phyloP scores from a whole-genome alignment of 2,888 invertebrate species.

The Spodoptera picta region DNA sequence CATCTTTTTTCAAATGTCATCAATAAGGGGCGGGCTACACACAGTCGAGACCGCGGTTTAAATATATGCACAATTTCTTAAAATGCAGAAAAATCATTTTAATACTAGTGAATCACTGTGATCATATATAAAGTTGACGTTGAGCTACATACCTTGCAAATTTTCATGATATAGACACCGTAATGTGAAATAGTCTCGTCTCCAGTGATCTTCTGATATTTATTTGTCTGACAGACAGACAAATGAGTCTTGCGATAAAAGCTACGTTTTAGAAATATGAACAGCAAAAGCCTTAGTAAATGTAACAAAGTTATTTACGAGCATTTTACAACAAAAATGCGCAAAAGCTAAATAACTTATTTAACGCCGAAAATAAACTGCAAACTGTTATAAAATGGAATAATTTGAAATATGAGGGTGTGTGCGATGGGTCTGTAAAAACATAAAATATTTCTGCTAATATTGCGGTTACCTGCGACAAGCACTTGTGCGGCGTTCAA shows the following conservation, averaged over 20 bases:
- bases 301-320: constrained; percentile 37
- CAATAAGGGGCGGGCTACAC: no score
- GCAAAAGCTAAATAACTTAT: constrained; percentile 39
- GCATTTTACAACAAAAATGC: constrained; percentile 38
- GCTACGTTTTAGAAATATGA: constrained; percentile 44
- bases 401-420: constrained; percentile 68
- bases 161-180: constrained; percentile 23
- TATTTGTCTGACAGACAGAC: constrained; percentile 47
- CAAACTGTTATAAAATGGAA: constrained; percentile 66
- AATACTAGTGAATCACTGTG: not conserved
- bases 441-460: constrained; percentile 79
- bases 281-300: constrained; percentile 48
- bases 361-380: constrained; percentile 68
- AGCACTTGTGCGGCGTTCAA: constrained; percentile 73
- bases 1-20: no score
- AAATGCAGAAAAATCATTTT: not conserved
- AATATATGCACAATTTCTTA: not conserved
- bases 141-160: constrained; percentile 5
- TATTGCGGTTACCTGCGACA: constrained; percentile 79
- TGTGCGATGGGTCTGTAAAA: constrained; percentile 72
- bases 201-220: constrained; percentile 48
- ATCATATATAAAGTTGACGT: constrained; percentile 9
- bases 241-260: constrained; percentile 47
- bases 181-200: constrained; percentile 47
- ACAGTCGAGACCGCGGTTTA: no score